phyloP scores from a whole-genome alignment of 2,888 invertebrate species.

The Eubasilissa splendida region DNA sequence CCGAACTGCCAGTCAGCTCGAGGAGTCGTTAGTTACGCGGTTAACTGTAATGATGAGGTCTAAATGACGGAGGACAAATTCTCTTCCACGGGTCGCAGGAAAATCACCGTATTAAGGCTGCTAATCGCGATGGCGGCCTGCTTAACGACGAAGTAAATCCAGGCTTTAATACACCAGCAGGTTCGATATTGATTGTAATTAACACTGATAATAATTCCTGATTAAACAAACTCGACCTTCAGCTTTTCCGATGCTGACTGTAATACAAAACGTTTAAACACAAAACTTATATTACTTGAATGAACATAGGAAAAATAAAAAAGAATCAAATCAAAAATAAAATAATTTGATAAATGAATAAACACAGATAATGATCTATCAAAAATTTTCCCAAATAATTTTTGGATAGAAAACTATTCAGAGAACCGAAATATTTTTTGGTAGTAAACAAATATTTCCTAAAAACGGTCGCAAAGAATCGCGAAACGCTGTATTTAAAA shows the following conservation, averaged over 20 bases:
- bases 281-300: neutral
- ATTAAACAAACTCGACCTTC: neutral
- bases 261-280: neutral
- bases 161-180: neutral
- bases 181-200: conserved; percentile 6
- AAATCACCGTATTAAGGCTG: conserved; percentile 20
- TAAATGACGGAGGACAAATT: conserved; percentile 28
- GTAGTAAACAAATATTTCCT: too few species aligned
- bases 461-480: too few species aligned
- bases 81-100: conserved; percentile 22
- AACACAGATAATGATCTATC: too few species aligned
- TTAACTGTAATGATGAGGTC: conserved; percentile 36
- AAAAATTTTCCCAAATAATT: too few species aligned
- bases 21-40: conserved; percentile 21
- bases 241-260: neutral
- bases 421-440: too few species aligned
- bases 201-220: neutral
- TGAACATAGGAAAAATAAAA: conserved; percentile 1
- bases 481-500: too few species aligned
- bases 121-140: conserved; percentile 8
- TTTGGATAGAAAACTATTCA: too few species aligned
- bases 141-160: conserved; percentile 1
- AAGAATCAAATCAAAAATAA: neutral
- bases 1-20: neutral
- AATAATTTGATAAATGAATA: neutral